phyloP scores from a whole-genome alignment of 1,140 invertebrate genomes.

The Monochamus saltuarius region DNA sequence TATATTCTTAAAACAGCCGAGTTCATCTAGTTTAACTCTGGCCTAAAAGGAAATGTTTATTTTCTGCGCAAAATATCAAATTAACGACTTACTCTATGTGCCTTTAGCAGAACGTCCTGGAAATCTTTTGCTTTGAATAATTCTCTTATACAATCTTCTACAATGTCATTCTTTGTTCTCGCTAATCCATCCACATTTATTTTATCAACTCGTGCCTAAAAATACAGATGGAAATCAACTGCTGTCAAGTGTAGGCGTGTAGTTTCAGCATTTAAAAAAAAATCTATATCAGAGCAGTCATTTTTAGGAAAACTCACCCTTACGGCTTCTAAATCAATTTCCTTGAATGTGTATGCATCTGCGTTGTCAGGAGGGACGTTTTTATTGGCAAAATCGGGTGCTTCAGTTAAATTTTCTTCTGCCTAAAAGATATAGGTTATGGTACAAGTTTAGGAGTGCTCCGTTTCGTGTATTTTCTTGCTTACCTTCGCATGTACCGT shows the following conservation, averaged over 20 bases:
- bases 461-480: background rate
- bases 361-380: slow-evolving; percentile 13
- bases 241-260: background rate
- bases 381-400: slow-evolving; percentile 20
- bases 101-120: slow-evolving; percentile 62
- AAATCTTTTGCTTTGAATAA: slow-evolving; percentile 71
- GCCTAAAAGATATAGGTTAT: slow-evolving; percentile 30
- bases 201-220: slow-evolving; percentile 73
- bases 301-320: slow-evolving; percentile 24
- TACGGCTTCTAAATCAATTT: slow-evolving; percentile 31
- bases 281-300: too few species aligned
- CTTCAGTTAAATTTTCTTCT: slow-evolving; percentile 24
- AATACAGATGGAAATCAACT: slow-evolving; percentile 17
- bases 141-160: slow-evolving; percentile 69
- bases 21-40: slow-evolving; percentile 66
- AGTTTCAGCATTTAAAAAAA: too few species aligned
- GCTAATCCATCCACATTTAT: slow-evolving; percentile 77
- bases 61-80: background rate
- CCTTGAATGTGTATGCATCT: slow-evolving; percentile 21
- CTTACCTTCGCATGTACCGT: slow-evolving; percentile 32
- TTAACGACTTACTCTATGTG: slow-evolving; percentile 54
- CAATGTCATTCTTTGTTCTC: slow-evolving; percentile 82
- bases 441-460: slow-evolving; percentile 19
- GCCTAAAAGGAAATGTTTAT: slow-evolving; percentile 53
- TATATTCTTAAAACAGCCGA: slow-evolving; percentile 83